phyloP scores from a whole-genome alignment of 2,797 vertebrate genomes.

The Micropoecilia bifurca region DNA sequence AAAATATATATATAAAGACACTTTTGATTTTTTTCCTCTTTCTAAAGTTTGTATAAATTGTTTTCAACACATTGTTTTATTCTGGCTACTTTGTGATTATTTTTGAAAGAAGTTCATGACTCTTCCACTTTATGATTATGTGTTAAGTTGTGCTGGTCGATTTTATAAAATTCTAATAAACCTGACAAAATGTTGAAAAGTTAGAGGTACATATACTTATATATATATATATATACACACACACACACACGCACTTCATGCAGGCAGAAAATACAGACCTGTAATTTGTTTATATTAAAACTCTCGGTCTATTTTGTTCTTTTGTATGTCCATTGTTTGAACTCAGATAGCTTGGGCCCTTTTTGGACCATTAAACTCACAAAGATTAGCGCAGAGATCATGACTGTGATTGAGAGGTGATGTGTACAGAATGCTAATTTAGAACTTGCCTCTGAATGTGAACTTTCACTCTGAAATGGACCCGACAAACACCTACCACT shows the following conservation, averaged over 20 bases:
- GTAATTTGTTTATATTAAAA: neutral
- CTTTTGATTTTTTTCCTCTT: neutral
- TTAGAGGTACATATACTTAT: neutral
- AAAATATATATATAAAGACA: neutral
- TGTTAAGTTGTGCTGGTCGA: neutral
- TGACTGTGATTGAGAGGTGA: conserved; percentile 32
- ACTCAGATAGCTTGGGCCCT: conserved; percentile 48
- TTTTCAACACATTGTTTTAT: neutral
- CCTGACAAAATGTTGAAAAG: neutral
- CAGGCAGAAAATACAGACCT: neutral
- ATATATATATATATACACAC: too few species aligned
- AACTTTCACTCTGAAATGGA: conserved; percentile 18
- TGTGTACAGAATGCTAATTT: conserved; percentile 48
- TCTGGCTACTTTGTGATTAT: neutral
- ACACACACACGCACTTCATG: neutral
- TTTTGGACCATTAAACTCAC: conserved; percentile 69
- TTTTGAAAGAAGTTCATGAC: neutral
- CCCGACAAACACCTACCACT: conserved; percentile 22
- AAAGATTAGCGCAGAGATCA: conserved; percentile 36
- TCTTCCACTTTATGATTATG: neutral
- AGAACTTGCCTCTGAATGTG: conserved; percentile 34
- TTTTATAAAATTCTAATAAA: neutral
- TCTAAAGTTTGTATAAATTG: neutral
- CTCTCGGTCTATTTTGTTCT: neutral
- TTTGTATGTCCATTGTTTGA: conserved; percentile 39